These are phyloP conservation scores for Drosophila mulleri DNA, from an alignment of 2,888 invertebrate species.

Conservation along the genomic window DNA sequence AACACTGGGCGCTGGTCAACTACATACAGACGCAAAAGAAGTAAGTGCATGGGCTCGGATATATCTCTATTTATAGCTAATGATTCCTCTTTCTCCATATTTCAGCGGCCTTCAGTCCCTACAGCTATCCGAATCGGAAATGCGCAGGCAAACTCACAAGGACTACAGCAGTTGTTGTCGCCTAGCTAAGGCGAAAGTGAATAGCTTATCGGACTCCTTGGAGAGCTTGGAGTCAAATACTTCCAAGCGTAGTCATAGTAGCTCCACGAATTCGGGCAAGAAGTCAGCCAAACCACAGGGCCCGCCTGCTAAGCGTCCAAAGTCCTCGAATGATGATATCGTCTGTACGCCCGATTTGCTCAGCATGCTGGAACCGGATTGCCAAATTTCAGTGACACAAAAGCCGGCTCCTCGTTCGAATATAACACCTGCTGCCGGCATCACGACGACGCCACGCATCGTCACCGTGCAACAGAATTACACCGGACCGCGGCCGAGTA, in stretches of 20 bases:
- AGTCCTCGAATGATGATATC: constrained; percentile 85
- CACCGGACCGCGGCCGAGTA: constrained; percentile 43
- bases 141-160: constrained; percentile 67
- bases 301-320: constrained; percentile 66
- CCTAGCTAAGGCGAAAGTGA: constrained; percentile 76
- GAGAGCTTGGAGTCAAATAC: constrained; percentile 79
- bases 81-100: constrained; percentile 33
- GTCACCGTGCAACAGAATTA: constrained; percentile 70
- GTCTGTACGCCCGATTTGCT: constrained; percentile 88
- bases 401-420: constrained; percentile 51
- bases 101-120: constrained; percentile 68
- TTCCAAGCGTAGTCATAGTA: constrained; percentile 75
- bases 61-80: not conserved
- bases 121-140: constrained; percentile 76
- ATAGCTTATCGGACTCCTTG: constrained; percentile 79
- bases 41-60: constrained; percentile 58
- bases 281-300: constrained; percentile 48
- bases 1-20: constrained; percentile 90
- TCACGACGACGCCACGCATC: constrained; percentile 63
- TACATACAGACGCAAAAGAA: constrained; percentile 88
- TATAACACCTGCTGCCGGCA: constrained; percentile 19
- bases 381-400: constrained; percentile 80
- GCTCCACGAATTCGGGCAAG: constrained; percentile 52
- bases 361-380: constrained; percentile 84
- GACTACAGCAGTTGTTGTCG: constrained; percentile 83